phyloP scores from a whole-genome alignment of 1,140 invertebrate genomes.

The Carcinoscorpius rotundicauda region DNA sequence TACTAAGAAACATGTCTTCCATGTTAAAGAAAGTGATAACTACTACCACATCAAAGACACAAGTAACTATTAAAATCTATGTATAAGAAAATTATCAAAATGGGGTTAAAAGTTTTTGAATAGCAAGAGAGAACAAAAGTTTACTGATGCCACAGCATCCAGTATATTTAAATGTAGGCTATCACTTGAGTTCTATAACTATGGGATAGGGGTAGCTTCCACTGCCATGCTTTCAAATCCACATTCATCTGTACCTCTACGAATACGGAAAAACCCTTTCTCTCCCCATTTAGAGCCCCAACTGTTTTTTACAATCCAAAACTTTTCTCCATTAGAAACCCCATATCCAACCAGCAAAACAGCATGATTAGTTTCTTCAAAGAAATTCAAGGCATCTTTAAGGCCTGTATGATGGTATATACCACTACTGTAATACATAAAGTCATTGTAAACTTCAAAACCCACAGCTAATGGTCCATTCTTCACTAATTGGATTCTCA shows the following conservation, averaged over 20 bases:
- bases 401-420: conserved; percentile 31
- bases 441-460: conserved; percentile 36
- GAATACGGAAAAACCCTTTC: conserved; percentile 39
- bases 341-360: conserved; percentile 32
- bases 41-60: too few species aligned
- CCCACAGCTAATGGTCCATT: conserved; percentile 36
- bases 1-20: too few species aligned
- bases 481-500: conserved; percentile 35
- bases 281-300: conserved; percentile 46
- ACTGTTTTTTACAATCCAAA: conserved; percentile 40
- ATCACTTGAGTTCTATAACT: not conserved
- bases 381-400: conserved; percentile 32
- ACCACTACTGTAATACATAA: conserved; percentile 36
- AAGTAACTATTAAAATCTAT: too few species aligned
- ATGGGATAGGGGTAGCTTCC: conserved; percentile 17
- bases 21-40: too few species aligned
- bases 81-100: too few species aligned
- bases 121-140: too few species aligned
- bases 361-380: conserved; percentile 32
- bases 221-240: conserved; percentile 34
- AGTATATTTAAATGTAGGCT: too few species aligned
- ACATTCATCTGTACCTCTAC: conserved; percentile 40
- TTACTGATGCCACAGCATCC: too few species aligned
- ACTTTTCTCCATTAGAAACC: conserved; percentile 27
- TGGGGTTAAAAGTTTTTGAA: too few species aligned